phyloP scores from a whole-genome alignment of 2,797 vertebrate species.

The Alosa sapidissima region DNA sequence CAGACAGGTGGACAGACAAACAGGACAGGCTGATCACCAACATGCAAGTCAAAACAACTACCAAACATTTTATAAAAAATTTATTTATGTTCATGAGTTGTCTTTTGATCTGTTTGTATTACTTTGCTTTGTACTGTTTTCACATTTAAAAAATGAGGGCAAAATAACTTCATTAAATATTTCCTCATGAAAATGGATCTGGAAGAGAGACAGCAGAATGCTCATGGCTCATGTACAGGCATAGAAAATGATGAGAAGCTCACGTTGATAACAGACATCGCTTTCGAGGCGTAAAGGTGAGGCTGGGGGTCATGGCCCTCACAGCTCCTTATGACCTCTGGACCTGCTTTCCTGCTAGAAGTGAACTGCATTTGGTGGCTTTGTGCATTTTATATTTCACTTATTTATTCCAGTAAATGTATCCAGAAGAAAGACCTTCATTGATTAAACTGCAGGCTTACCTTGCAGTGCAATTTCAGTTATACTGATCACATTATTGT shows the following conservation, averaged over 20 bases:
- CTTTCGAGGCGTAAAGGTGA: neutral
- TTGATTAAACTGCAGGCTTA: neutral
- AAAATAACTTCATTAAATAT: constrained; percentile 34
- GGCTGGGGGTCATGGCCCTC: neutral
- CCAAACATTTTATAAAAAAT: constrained; percentile 32
- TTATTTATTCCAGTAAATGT: neutral
- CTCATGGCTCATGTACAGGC: constrained; percentile 63
- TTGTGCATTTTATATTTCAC: neutral
- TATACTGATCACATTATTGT: neutral
- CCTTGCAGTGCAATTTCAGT: constrained; percentile 2
- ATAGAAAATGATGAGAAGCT: constrained; percentile 58
- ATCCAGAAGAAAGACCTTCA: neutral
- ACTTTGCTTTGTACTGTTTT: constrained; percentile 32
- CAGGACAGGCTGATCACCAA: neutral
- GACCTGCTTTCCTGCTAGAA: neutral
- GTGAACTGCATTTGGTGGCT: neutral
- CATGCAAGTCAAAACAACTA: constrained; percentile 1
- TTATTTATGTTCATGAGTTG: constrained; percentile 37
- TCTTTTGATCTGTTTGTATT: constrained; percentile 26
- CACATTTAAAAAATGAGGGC: constrained; percentile 34
- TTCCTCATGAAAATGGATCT: constrained; percentile 55
- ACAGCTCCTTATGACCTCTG: neutral
- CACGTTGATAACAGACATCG: neutral
- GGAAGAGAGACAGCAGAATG: constrained; percentile 62
- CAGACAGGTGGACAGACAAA: neutral